phyloP scores from a whole-genome alignment of 2,888 invertebrate genomes.

The Piscicola geometra region DNA sequence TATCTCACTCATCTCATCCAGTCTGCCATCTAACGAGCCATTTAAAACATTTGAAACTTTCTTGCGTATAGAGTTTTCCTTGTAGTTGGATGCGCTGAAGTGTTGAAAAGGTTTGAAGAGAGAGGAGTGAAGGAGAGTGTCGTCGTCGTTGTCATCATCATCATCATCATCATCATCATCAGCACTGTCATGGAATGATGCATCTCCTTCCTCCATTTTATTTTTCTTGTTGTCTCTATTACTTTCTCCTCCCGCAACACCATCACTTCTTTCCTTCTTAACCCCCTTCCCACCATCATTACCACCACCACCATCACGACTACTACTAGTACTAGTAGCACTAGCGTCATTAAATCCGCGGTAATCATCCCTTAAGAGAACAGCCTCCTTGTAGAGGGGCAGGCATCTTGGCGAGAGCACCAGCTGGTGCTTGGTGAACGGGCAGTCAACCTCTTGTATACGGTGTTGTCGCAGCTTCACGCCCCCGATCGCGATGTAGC shows the following conservation, averaged over 20 bases:
- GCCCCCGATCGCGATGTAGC: slow-evolving; percentile 47
- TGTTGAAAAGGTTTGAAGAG: background rate
- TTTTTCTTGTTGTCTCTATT: no score
- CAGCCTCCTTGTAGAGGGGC: slow-evolving; percentile 21
- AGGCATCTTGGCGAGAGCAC: slow-evolving; percentile 2
- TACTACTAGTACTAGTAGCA: background rate
- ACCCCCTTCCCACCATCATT: background rate
- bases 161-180: background rate
- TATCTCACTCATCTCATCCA: background rate
- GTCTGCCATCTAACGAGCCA: background rate
- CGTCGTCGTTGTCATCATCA: background rate
- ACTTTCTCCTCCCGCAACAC: background rate
- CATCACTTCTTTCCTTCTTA: background rate
- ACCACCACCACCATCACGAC: background rate
- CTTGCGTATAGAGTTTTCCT: background rate
- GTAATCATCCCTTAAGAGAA: background rate
- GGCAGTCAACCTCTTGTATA: slow-evolving; percentile 44
- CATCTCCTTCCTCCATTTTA: no score
- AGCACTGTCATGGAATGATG: slow-evolving; percentile 3
- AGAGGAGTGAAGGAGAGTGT: background rate
- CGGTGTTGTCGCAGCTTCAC: slow-evolving; percentile 49
- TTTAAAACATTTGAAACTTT: no score
- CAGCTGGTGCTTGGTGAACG: background rate
- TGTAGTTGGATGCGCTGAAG: background rate
- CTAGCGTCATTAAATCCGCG: background rate